Conservation (phyloP, 2,113 vertebrate genomes). For the Equus przewalskii region DNA sequence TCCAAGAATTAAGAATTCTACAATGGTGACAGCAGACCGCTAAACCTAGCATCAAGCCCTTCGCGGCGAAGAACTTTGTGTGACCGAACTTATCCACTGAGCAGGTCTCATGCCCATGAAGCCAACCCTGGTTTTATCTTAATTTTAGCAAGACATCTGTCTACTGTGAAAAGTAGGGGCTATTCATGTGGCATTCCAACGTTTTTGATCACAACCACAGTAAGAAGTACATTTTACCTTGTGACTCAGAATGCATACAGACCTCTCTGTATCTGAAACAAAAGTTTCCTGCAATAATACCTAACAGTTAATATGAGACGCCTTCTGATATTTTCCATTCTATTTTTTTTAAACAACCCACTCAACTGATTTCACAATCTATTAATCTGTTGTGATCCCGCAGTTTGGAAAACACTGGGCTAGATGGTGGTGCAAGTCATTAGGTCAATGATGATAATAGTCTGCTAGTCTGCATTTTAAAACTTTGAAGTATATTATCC, state of each 20-base stretch:
- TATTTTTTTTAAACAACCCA: neutral
- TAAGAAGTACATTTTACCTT: neutral
- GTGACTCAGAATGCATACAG: neutral
- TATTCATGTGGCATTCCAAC: neutral
- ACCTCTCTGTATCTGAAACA: neutral
- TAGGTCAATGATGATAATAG: neutral
- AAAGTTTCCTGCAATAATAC: neutral
- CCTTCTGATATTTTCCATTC: neutral
- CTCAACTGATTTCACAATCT: neutral
- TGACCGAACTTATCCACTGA: neutral
- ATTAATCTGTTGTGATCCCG: conserved; percentile 16
- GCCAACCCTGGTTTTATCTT: neutral
- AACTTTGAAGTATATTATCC: neutral
- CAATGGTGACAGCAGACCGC: neutral
- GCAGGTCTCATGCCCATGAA: neutral
- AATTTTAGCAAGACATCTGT: conserved; percentile 12
- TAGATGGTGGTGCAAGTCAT: neutral
- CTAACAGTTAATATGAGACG: neutral
- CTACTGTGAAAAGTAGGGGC: neutral
- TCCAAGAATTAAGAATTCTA: neutral
- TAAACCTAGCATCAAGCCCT: neutral
- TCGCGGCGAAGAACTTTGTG: neutral
- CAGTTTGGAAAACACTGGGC: neutral
- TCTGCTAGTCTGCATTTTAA: neutral
- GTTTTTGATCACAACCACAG: neutral